Evolutionary conservation across 2,113 vertebrate genomes (phyloP).

Genomic region (Pagrus major): DNA sequence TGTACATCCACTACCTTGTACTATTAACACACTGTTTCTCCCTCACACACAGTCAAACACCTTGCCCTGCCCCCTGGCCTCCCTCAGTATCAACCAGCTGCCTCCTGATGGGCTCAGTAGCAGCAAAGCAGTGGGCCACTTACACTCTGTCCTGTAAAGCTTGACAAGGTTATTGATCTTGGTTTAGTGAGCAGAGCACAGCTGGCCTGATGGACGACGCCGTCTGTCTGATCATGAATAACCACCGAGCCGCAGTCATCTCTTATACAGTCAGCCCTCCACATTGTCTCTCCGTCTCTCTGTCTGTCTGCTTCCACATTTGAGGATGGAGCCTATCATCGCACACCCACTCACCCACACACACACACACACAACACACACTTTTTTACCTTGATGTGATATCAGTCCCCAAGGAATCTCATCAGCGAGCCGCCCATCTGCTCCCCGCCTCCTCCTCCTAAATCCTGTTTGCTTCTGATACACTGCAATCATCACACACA

Average conservation of each 20-base stretch:
- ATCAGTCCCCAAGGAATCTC: conserved; percentile 36
- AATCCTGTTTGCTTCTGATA: conserved; percentile 42
- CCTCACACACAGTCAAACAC: background rate
- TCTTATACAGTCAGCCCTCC: conserved; percentile 1
- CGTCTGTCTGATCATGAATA: conserved; percentile 37
- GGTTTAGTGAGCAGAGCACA: conserved; percentile 36
- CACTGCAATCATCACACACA: conserved; percentile 11
- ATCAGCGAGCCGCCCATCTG: conserved; percentile 39
- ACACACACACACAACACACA: no score
- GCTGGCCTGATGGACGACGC: conserved; percentile 37
- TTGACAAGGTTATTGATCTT: conserved; percentile 56
- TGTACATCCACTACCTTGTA: conserved; percentile 12
- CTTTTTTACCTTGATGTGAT: conserved; percentile 36
- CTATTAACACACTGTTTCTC: conserved; percentile 21
- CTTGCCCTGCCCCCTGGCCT: conserved; percentile 13
- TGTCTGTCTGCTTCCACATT: conserved; percentile 12
- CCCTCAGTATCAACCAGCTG: conserved; percentile 28
- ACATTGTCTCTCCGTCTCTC: background rate
- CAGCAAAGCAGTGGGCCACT: conserved; percentile 36
- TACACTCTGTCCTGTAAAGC: conserved; percentile 35
- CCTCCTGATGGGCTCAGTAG: conserved; percentile 29
- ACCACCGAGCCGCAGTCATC: conserved; percentile 2
- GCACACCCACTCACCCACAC: conserved; percentile 17
- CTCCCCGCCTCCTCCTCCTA: conserved; percentile 21
- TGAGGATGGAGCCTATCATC: conserved; percentile 10